Conservation (phyloP, 2,797 vertebrate species). For the Tragopan temminckii region DNA sequence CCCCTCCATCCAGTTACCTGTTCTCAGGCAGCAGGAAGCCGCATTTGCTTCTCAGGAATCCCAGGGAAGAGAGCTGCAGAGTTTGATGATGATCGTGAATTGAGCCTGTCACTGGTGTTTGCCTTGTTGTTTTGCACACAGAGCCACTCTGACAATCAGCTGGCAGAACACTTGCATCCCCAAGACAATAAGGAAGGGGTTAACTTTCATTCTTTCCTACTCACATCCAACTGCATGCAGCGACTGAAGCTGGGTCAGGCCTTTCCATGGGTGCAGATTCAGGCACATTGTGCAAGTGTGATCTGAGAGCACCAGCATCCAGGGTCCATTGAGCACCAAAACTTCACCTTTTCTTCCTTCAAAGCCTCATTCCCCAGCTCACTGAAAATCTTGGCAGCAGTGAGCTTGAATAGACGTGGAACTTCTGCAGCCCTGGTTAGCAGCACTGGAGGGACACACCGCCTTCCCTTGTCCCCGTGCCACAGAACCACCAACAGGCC, state of each 20-base stretch:
- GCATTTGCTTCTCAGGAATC: not conserved
- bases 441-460: rapidly evolving
- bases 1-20: not conserved
- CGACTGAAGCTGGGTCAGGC: not conserved
- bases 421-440: not conserved
- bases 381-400: not conserved
- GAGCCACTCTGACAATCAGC: not conserved
- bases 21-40: not conserved
- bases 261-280: rapidly evolving
- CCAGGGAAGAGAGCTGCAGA: not conserved
- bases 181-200: not conserved
- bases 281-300: not conserved
- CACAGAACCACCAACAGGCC: not conserved
- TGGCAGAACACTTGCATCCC: not conserved
- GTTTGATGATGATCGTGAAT: not conserved
- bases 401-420: rapidly evolving
- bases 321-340: not conserved
- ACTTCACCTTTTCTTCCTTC: not conserved
- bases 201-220: not conserved
- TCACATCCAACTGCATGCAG: not conserved
- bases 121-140: not conserved
- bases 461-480: not conserved
- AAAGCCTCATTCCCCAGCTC: not conserved
- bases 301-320: not conserved
- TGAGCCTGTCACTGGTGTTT: not conserved